These are phyloP conservation scores for Cacatua alba DNA, from an alignment of 2,113 vertebrate genomes.

Conservation along the genomic window DNA sequence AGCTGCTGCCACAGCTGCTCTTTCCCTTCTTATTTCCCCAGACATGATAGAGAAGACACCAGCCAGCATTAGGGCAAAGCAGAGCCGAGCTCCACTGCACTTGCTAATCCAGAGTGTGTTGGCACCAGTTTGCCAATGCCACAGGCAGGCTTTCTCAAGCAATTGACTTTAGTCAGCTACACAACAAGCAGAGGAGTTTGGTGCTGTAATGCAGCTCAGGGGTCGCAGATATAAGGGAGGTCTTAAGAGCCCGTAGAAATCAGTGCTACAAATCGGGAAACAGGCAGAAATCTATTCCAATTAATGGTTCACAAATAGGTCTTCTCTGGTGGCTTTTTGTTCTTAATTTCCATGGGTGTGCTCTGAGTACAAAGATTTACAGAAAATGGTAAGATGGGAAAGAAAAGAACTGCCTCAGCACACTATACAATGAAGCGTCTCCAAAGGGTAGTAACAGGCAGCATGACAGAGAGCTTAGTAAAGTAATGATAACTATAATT, in stretches of 20 bases:
- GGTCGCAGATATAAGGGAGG: background rate
- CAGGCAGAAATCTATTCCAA: background rate
- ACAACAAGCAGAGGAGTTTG: background rate
- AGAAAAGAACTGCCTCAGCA: background rate
- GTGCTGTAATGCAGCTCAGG: background rate
- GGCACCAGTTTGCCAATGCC: background rate
- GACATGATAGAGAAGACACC: background rate
- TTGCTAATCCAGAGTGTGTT: background rate
- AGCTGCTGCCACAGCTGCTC: background rate
- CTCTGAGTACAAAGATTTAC: background rate
- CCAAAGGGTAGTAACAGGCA: background rate
- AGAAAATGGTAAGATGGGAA: background rate
- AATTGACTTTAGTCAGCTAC: background rate
- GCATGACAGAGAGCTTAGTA: background rate
- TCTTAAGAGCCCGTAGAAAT: background rate
- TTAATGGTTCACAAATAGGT: constrained; percentile 11
- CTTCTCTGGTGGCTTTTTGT: background rate
- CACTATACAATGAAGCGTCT: background rate
- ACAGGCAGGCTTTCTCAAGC: background rate
- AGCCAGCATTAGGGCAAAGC: background rate
- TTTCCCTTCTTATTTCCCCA: background rate
- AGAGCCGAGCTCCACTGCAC: background rate
- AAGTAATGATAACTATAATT: background rate
- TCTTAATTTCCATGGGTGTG: background rate
- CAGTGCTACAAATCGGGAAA: background rate